Conservation (phyloP, 2,113 vertebrate species). For the Astatoreochromis straeleni region DNA sequence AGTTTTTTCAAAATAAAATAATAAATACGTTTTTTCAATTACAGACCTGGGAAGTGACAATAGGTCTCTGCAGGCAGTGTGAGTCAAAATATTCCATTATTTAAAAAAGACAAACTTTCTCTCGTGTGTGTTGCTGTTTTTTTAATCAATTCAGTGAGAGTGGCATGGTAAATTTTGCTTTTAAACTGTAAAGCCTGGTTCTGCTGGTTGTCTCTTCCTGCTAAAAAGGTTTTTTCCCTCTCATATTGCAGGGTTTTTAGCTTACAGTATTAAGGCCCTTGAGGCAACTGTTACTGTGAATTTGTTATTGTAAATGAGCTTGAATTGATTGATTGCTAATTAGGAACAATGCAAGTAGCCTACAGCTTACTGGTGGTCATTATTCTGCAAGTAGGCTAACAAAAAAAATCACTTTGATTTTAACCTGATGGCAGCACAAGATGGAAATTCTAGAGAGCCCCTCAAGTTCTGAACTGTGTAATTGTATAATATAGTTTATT, state of each 20-base stretch:
- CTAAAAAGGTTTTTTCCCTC: background rate
- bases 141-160: background rate
- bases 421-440: background rate
- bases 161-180: background rate
- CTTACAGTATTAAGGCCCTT: background rate
- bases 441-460: background rate
- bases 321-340: background rate
- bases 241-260: background rate
- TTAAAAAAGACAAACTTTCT: fast-evolving
- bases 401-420: background rate
- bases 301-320: background rate
- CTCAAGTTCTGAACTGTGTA: background rate
- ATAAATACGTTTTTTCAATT: background rate
- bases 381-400: background rate
- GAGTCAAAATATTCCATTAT: background rate
- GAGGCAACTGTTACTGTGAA: background rate
- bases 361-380: background rate
- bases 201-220: background rate
- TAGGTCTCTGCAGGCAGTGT: background rate
- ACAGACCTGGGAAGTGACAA: background rate
- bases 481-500: background rate
- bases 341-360: background rate
- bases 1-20: background rate
- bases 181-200: background rate
- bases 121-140: background rate